Conservation (phyloP, 2,113 vertebrate genomes). For the Ptychochromis oligacanthus region DNA sequence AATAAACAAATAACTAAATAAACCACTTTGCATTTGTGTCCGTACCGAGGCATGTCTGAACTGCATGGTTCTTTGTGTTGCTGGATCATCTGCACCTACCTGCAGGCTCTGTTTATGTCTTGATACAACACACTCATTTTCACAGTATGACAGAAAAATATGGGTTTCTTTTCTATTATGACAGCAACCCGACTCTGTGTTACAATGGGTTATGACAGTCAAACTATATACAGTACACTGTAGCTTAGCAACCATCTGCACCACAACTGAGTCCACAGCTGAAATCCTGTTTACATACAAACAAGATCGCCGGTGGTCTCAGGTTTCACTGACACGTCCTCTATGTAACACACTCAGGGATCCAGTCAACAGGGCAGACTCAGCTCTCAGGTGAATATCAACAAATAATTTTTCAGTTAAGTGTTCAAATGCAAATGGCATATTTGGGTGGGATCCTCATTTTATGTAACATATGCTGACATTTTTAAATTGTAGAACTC, state of each 20-base stretch:
- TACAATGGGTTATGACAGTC: slow-evolving; percentile 25
- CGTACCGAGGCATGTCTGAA: not conserved
- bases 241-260: slow-evolving; percentile 26
- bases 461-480: not conserved
- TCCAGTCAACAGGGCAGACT: not conserved
- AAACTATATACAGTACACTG: not conserved
- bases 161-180: slow-evolving; percentile 26
- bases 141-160: slow-evolving; percentile 28
- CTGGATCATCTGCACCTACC: not conserved
- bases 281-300: not conserved
- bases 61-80: not conserved
- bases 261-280: not conserved
- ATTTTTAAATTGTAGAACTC: not conserved
- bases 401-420: not conserved
- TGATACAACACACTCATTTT: slow-evolving; percentile 17
- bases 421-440: not conserved
- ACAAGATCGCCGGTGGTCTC: not conserved
- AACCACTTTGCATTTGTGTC: not conserved
- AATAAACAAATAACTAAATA: not conserved
- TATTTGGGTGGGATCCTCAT: not conserved
- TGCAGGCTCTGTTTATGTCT: slow-evolving; percentile 25
- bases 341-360: not conserved
- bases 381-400: not conserved
- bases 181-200: slow-evolving; percentile 3
- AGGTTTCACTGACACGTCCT: not conserved